Evolutionary conservation across 2,888 invertebrate species (phyloP).

Genomic region (Metalampra italica): DNA sequence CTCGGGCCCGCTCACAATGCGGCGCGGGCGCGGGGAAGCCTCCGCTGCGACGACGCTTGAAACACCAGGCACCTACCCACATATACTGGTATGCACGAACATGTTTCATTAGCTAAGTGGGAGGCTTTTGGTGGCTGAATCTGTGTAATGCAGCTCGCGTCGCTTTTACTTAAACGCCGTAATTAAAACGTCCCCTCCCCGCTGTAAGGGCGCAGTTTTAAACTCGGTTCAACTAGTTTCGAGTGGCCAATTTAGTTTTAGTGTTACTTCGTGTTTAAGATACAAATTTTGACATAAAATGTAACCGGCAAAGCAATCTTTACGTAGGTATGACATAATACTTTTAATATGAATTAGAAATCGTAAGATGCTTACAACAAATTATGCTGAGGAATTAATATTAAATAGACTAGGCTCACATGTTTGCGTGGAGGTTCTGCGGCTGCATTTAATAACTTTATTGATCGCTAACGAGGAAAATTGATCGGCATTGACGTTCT

Average conservation of each 20-base stretch:
- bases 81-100: conserved; percentile 59
- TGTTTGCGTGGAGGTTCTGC: conserved; percentile 32
- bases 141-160: conserved; percentile 73
- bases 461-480: conserved; percentile 66
- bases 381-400: background rate
- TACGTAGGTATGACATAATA: too few relatives aligned
- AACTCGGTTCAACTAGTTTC: conserved; percentile 69
- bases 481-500: conserved; percentile 71
- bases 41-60: conserved; percentile 58
- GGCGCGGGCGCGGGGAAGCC: conserved; percentile 12
- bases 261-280: conserved; percentile 55
- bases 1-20: conserved; percentile 54
- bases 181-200: conserved; percentile 71
- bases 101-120: conserved; percentile 80
- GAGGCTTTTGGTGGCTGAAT: conserved; percentile 78
- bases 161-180: conserved; percentile 77
- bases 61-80: too few relatives aligned
- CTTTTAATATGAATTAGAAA: too few relatives aligned
- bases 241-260: conserved; percentile 73
- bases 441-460: conserved; percentile 56
- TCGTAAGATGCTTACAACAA: too few relatives aligned
- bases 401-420: conserved; percentile 14
- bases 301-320: too few relatives aligned
- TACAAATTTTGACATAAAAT: conserved; percentile 33
- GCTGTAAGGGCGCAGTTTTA: conserved; percentile 66